Evolutionary conservation across 2,888 invertebrate genomes (phyloP), one percentile per base, ranked within the genome.

Genomic region (Liodrosophila aerea): DNA sequence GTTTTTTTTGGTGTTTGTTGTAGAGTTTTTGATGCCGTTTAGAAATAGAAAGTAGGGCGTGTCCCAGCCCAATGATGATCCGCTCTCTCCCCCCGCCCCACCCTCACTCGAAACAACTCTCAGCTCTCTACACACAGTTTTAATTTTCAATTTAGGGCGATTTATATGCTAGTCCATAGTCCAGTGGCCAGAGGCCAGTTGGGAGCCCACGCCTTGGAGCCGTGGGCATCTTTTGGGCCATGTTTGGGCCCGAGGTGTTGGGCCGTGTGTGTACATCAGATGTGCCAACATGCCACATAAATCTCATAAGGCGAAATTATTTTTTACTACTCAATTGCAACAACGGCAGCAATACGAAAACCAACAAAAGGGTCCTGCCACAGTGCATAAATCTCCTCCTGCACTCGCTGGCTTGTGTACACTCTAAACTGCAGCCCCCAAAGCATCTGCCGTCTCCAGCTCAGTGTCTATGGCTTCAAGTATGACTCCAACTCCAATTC

Each of bases 261-360:
- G 76, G 60, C 60, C 41, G 60, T 5, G 22, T 5, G 22, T 51
- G 70, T 87, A 87, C 87, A 87, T 85, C 87, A 87, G 87, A 88
- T 88, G 85, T 87, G 77, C 69, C 73, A 86, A 87, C 87, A 87
- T 73, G 83, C 71, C 85, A 82, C 86, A 88, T 87, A 87, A 87
- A 87, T 87, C 86, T 87, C 76, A 75, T 70, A 74, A 76, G 59
- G 74, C 68, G 80, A 82, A 82, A 81, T 85, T 82, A 80, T 82
- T 85, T 82, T 76, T 82, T 77, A 87, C 85, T 87, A 81, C 84
- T 87, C 87, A 86, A 87, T 86, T 87, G 86, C 80, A 77, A 56
- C 56, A 49, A 59, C 40, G 44, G 44, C 50, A 39, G 44, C 69
- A 60, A 50, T 18, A 45, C 50, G n/a, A n/a, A n/a, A n/a, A n/a